Conservation (phyloP, 2,797 vertebrate genomes). For the Sciaenops ocellatus region DNA sequence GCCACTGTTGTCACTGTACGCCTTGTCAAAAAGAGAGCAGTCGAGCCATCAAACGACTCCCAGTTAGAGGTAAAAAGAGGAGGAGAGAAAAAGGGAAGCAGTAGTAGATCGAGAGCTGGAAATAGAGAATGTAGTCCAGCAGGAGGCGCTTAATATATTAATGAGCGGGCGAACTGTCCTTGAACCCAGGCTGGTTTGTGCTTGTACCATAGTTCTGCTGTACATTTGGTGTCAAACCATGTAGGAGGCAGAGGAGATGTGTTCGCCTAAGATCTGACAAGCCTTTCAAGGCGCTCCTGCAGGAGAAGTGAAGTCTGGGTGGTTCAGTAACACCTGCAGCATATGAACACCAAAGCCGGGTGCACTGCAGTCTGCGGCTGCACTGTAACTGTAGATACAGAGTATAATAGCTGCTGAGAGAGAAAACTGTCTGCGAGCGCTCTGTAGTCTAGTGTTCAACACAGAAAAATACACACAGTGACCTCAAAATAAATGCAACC, state of each 20-base stretch:
- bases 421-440: slow-evolving; percentile 39
- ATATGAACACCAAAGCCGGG: slow-evolving; percentile 64
- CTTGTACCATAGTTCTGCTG: slow-evolving; percentile 61
- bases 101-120: slow-evolving; percentile 50
- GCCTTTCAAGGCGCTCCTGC: slow-evolving; percentile 74
- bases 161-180: slow-evolving; percentile 80
- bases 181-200: slow-evolving; percentile 73
- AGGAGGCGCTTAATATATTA: slow-evolving; percentile 77
- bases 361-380: slow-evolving; percentile 57
- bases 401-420: slow-evolving; percentile 45
- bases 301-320: slow-evolving; percentile 72
- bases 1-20: slow-evolving; percentile 56
- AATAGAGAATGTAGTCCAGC: slow-evolving; percentile 66
- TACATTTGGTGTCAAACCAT: slow-evolving; percentile 71
- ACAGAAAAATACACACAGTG: slow-evolving; percentile 36
- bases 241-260: slow-evolving; percentile 76
- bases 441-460: slow-evolving; percentile 33
- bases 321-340: slow-evolving; percentile 71
- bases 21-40: slow-evolving; percentile 66
- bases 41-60: slow-evolving; percentile 62
- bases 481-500: slow-evolving; percentile 49
- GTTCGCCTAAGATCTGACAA: slow-evolving; percentile 76
- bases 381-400: slow-evolving; percentile 44
- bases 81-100: slow-evolving; percentile 39
- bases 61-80: slow-evolving; percentile 49